Evolutionary conservation across 2,113 vertebrate species (phyloP), one percentile per base, ranked within the genome.

Genomic region (Eublepharis macularius): DNA sequence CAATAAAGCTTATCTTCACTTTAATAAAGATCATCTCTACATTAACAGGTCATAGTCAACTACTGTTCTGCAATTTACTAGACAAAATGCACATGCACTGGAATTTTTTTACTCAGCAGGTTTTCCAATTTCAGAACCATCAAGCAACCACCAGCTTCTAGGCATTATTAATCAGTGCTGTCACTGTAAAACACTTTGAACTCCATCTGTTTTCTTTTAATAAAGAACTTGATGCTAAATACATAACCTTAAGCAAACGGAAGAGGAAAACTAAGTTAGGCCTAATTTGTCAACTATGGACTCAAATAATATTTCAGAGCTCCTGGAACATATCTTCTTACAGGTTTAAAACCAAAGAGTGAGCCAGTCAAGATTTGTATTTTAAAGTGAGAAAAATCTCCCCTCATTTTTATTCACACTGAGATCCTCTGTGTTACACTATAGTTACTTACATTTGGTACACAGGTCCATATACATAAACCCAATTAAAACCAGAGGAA

Each of bases 1-100:
- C 57, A 91, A 1, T 36, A 78, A 93, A 85, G 68, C 9, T 85
- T 69, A 88, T 79, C 70, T 83, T 83, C 70, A 2, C 26, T 78
- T 81, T 80, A 51, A 82, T 29, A 85, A 73, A 90, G 36, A 78
- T 66, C 34, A 91, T 82, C 54, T 90, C 17, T 77, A 86, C 82
- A 85, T 91, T 83, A 93, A 66, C 49, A 90, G 89, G 82, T 92
- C 77, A 79, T 65, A 21, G 63, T 82, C 89, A 86, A 87, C 88
- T 29, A 80, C 83, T 47, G 72, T 76, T 91, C 77, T 49, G 85
- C 81, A 92, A 74, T 81, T 91, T 74, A 90, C 26, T 91, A 91
- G 63, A 91, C 82, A 89, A 87, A 86, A 39, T 63, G 74, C 54
- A 68, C 76, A 36, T 70, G 84, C 80, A 29, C 45, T 89, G 51